These are phyloP conservation scores for Pseudanteris insignis DNA, from an alignment of 2,888 invertebrate genomes.

Conservation along the genomic window DNA sequence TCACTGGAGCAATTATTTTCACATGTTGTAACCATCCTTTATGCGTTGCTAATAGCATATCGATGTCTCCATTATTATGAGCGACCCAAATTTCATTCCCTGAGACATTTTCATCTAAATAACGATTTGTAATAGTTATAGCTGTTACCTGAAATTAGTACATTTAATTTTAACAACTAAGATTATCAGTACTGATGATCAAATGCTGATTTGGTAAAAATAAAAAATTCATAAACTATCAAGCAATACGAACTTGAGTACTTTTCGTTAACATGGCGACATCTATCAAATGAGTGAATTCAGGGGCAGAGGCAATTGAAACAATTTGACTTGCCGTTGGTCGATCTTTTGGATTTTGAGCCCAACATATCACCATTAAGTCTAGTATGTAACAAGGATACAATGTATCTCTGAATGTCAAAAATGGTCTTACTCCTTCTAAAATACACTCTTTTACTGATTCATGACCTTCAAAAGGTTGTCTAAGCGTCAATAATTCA, in stretches of 20 bases:
- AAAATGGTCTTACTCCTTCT: constrained; percentile 90
- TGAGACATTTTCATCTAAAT: constrained; percentile 56
- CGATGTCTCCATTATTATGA: constrained; percentile 74
- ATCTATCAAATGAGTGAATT: constrained; percentile 89
- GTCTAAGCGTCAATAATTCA: constrained; percentile 90
- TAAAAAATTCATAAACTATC: no score
- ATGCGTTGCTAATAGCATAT: constrained; percentile 70
- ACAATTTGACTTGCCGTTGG: constrained; percentile 96
- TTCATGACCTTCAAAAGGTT: constrained; percentile 96
- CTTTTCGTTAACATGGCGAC: constrained; percentile 78
- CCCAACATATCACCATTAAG: constrained; percentile 96
- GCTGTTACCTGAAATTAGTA: constrained; percentile 70
- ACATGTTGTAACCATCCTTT: constrained; percentile 73
- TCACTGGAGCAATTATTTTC: constrained; percentile 68
- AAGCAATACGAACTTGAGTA: constrained; percentile 68
- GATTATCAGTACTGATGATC: no score
- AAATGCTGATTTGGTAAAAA: no score
- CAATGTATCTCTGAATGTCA: constrained; percentile 84
- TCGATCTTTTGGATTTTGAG: constrained; percentile 81
- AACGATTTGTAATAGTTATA: constrained; percentile 61
- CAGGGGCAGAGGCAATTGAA: constrained; percentile 90
- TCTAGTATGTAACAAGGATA: constrained; percentile 91
- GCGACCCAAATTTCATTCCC: constrained; percentile 79
- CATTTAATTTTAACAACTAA: no score
- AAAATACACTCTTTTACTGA: constrained; percentile 96